These are phyloP conservation scores for Molossus alvarezi DNA, from an alignment of 2,797 vertebrate species.

Conservation along the genomic window DNA sequence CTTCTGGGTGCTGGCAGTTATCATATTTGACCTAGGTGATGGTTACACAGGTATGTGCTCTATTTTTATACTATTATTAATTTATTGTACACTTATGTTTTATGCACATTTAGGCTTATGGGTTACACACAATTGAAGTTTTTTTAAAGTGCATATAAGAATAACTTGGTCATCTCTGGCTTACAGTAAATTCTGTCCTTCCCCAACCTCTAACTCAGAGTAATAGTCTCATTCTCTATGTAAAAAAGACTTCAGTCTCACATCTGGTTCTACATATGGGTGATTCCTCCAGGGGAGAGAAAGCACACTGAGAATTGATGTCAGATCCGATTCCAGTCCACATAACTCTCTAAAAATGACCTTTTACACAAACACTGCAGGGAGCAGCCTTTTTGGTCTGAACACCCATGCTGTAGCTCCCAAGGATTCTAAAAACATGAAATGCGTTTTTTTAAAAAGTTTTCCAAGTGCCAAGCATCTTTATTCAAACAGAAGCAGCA, in stretches of 20 bases:
- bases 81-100: constrained; percentile 13
- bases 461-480: constrained; percentile 63
- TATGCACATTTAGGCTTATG: constrained; percentile 9
- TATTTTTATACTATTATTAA: constrained; percentile 47
- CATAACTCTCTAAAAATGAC: constrained; percentile 87
- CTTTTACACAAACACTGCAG: constrained; percentile 85
- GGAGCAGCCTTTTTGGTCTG: constrained; percentile 81
- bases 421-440: constrained; percentile 75
- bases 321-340: constrained; percentile 85
- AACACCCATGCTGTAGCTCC: constrained; percentile 80
- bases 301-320: constrained; percentile 83
- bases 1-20: not conserved
- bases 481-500: constrained; percentile 69
- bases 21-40: not conserved
- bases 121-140: not conserved
- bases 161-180: constrained; percentile 40
- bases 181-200: constrained; percentile 66
- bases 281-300: constrained; percentile 82
- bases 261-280: constrained; percentile 84
- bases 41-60: not conserved
- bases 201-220: constrained; percentile 39
- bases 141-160: constrained; percentile 24
- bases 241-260: constrained; percentile 73
- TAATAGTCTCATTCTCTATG: constrained; percentile 67
- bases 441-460: constrained; percentile 68